Conservation (phyloP, 1,140 invertebrate genomes). For the Zeugodacus cucurbitae region DNA sequence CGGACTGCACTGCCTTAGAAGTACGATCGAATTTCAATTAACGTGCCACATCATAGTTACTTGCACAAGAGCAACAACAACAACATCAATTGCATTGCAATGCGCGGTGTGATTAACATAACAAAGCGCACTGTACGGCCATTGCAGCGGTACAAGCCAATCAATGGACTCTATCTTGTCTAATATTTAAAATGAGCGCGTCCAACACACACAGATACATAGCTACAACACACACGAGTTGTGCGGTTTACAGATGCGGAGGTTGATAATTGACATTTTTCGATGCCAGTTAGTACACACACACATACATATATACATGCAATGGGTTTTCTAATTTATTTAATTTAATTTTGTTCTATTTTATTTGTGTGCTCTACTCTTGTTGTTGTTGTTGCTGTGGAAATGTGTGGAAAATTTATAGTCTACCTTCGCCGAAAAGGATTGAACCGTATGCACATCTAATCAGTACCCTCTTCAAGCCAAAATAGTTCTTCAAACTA, state of each 20-base stretch:
- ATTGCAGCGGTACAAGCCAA: neutral
- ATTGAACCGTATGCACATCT: neutral
- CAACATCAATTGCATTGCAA: neutral
- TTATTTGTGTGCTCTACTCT: neutral
- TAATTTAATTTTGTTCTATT: neutral
- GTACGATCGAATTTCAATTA: slow-evolving; percentile 26
- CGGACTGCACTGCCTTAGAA: neutral
- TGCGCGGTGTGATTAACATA: slow-evolving; percentile 65
- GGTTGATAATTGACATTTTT: neutral
- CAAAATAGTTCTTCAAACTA: neutral
- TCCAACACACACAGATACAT: slow-evolving; percentile 11
- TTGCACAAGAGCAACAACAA: neutral
- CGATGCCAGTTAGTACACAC: neutral
- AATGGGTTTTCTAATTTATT: neutral
- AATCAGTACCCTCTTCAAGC: neutral
- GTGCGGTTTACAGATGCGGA: neutral
- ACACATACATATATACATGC: neutral
- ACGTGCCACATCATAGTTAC: slow-evolving; percentile 4
- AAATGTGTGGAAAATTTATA: neutral
- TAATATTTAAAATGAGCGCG: slow-evolving; percentile 28
- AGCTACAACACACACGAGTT: neutral
- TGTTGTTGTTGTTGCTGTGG: neutral
- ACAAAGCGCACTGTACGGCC: slow-evolving; percentile 51
- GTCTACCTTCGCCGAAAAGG: neutral
- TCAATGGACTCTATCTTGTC: slow-evolving; percentile 16